Evolutionary conservation across 2,113 vertebrate species (phyloP).

Genomic region (Calyptomena viridis): DNA sequence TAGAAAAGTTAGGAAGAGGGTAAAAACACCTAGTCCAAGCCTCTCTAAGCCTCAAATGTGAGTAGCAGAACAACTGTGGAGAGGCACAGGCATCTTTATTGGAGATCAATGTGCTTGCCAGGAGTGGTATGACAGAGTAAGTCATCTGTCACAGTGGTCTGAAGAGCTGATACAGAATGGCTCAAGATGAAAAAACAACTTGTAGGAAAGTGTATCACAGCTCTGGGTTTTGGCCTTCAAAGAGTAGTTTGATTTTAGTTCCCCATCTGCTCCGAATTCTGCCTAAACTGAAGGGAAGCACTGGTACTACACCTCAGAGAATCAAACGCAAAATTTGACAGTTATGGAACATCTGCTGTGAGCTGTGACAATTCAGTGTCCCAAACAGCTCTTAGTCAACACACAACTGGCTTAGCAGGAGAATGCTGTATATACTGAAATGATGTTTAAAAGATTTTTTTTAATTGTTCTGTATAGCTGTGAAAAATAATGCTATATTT

Average conservation of each 20-base stretch:
- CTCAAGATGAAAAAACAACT: background rate
- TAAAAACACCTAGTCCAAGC: background rate
- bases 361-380: background rate
- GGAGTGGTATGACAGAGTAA: background rate
- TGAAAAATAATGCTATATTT: conserved; percentile 65
- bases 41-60: background rate
- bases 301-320: background rate
- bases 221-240: background rate
- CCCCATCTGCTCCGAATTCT: background rate
- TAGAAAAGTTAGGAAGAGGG: background rate
- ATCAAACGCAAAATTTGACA: background rate
- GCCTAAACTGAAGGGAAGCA: background rate
- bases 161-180: background rate
- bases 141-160: background rate
- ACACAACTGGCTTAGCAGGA: background rate
- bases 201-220: background rate
- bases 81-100: background rate
- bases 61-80: background rate
- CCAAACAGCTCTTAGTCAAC: background rate
- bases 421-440: conserved; percentile 13
- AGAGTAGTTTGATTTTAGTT: background rate
- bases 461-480: conserved; percentile 36
- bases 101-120: accelerated
- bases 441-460: background rate
- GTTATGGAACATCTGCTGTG: background rate